Conservation (phyloP, 2,797 vertebrate genomes). For the Catharus ustulatus region DNA sequence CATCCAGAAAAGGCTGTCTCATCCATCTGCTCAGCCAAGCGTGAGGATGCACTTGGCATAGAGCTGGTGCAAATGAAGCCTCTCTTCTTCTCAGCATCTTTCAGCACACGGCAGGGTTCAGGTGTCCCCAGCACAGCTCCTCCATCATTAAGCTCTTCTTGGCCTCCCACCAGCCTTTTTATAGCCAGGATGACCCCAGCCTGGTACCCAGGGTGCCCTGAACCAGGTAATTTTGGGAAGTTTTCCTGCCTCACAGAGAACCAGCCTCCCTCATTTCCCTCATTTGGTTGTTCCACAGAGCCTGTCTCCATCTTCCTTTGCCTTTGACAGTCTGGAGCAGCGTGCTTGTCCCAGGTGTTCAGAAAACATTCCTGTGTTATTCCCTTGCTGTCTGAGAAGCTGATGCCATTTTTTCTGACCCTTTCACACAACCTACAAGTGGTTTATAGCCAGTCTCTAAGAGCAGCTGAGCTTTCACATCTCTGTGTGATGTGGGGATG, state of each 20-base stretch:
- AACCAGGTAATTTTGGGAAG: not conserved
- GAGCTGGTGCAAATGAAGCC: not conserved
- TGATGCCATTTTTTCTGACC: not conserved
- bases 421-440: not conserved
- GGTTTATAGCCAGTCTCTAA: not conserved
- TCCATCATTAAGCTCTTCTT: not conserved
- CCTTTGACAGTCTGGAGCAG: not conserved
- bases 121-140: not conserved
- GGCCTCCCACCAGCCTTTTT: not conserved
- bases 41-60: not conserved
- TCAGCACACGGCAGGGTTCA: not conserved
- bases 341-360: not conserved
- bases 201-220: not conserved
- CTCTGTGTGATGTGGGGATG: not conserved
- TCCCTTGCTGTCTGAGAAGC: not conserved
- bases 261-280: not conserved
- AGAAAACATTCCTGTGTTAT: not conserved
- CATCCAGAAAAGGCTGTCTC: slow-evolving; percentile 24
- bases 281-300: not conserved
- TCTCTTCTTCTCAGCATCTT: not conserved
- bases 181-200: not conserved
- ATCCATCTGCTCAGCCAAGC: not conserved
- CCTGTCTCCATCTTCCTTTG: not conserved
- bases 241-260: not conserved
- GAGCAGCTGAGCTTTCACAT: accelerated